phyloP scores from a whole-genome alignment of 1,140 invertebrate species.

The Formica exsecta region DNA sequence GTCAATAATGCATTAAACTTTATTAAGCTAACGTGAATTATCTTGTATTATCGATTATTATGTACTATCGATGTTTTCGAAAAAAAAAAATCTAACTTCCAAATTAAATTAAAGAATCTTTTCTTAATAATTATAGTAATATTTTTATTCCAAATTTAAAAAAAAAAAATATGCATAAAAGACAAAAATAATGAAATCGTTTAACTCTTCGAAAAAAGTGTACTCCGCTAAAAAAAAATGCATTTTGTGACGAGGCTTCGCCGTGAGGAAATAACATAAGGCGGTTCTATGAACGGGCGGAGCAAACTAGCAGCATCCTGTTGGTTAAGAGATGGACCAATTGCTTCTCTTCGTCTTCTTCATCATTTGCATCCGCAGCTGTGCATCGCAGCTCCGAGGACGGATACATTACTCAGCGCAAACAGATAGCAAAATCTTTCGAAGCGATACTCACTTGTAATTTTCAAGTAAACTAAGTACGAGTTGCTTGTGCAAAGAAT shows the following conservation, averaged over 20 bases:
- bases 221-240: conserved; percentile 5
- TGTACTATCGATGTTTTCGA: too few relatives aligned
- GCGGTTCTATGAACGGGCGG: conserved; percentile 69
- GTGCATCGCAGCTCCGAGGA: conserved; percentile 41
- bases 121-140: too few relatives aligned
- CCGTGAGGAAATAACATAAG: conserved; percentile 26
- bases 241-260: background rate
- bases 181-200: background rate
- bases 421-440: conserved; percentile 21
- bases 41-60: too few relatives aligned
- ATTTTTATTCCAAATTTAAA: background rate
- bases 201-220: background rate
- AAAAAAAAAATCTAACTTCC: too few relatives aligned
- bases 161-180: background rate
- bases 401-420: conserved; percentile 47
- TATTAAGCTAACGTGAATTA: too few relatives aligned
- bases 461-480: conserved; percentile 50
- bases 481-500: conserved; percentile 13
- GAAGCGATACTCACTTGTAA: conserved; percentile 31
- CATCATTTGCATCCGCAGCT: conserved; percentile 22
- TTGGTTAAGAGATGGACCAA: conserved; percentile 71
- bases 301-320: conserved; percentile 50
- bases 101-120: too few relatives aligned
- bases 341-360: conserved; percentile 58
- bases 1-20: too few relatives aligned